Evolutionary conservation across 2,888 invertebrate species (phyloP).

Genomic region (Auanema sp.): DNA sequence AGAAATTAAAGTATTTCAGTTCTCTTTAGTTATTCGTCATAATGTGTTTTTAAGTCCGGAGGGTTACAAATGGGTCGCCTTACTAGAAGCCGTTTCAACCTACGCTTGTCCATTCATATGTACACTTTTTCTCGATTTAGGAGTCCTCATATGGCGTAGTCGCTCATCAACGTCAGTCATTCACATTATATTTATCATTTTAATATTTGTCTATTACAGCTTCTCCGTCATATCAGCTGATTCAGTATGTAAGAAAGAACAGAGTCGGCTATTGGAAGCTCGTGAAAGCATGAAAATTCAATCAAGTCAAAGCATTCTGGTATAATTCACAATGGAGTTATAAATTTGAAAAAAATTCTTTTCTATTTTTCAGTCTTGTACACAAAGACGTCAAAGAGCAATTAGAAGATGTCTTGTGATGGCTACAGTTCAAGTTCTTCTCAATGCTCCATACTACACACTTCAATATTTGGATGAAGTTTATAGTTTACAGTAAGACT

Average conservation of each 20-base stretch:
- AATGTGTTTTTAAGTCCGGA: conserved; percentile 28
- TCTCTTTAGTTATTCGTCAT: neutral
- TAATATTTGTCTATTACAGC: no score
- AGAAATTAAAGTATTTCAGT: conserved; percentile 29
- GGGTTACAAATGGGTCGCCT: conserved; percentile 49
- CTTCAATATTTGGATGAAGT: conserved; percentile 52
- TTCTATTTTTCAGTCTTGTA: conserved; percentile 20
- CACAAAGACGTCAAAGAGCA: conserved; percentile 42
- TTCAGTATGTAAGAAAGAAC: no score
- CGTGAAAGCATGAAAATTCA: conserved; percentile 28
- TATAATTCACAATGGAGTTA: conserved; percentile 3
- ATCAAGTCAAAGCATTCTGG: conserved; percentile 36
- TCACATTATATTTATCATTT: no score
- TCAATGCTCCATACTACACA: conserved; percentile 54
- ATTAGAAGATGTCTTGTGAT: conserved; percentile 51
- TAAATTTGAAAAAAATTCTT: neutral
- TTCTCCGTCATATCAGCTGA: no score
- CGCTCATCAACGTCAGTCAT: no score
- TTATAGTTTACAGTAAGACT: conserved; percentile 28
- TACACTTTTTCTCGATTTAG: conserved; percentile 53
- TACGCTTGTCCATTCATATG: conserved; percentile 51
- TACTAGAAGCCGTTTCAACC: conserved; percentile 48
- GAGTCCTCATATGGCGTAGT: conserved; percentile 40
- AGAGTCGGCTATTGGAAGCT: no score
- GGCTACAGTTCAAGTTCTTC: conserved; percentile 51